Percentiles rank a stretch among this genome's conserved stretches.
Conservation (phyloP, 92 coral and sea anemone genomes). For the Phenganax marumi region DNA sequence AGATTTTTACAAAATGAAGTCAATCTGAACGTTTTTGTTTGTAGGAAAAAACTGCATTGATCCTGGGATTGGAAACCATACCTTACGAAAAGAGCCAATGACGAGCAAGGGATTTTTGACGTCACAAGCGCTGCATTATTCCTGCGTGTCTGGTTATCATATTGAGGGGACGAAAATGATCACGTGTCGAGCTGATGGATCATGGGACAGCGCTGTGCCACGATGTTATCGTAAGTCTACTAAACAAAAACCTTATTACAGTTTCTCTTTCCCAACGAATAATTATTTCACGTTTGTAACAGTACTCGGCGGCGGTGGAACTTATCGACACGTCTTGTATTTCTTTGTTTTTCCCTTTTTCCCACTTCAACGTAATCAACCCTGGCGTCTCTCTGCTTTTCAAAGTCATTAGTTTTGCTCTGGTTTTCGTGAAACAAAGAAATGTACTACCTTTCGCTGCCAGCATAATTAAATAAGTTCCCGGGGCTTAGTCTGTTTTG, state of each 20-base stretch:
- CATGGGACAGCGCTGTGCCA: slow-evolving; percentile 12
- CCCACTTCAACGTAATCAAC: too few relatives aligned
- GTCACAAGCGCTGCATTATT: slow-evolving; percentile 16
- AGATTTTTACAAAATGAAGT: not conserved
- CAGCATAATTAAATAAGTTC: not conserved
- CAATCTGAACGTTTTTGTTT: not conserved
- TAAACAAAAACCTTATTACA: not conserved
- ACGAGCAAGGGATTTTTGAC: not conserved
- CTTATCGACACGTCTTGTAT: not conserved
- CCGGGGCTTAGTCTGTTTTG: not conserved
- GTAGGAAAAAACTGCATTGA: slow-evolving; percentile 22
- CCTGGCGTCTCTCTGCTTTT: too few relatives aligned
- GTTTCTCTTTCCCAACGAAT: not conserved
- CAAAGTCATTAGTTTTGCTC: too few relatives aligned
- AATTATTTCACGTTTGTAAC: too few relatives aligned
- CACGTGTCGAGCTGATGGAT: slow-evolving; percentile 24
- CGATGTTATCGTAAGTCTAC: slow-evolving; percentile 23
- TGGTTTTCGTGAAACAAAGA: too few relatives aligned
- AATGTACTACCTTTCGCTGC: not conserved
- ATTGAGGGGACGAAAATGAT: slow-evolving; percentile 2
- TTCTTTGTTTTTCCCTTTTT: not conserved
- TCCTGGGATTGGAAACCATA: slow-evolving; percentile 5
- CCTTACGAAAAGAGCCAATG: not conserved
- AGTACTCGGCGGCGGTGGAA: too few relatives aligned
- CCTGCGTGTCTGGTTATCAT: slow-evolving; percentile 8